Conservation (phyloP, 1,140 invertebrate genomes). For the Hermetia illucens region DNA sequence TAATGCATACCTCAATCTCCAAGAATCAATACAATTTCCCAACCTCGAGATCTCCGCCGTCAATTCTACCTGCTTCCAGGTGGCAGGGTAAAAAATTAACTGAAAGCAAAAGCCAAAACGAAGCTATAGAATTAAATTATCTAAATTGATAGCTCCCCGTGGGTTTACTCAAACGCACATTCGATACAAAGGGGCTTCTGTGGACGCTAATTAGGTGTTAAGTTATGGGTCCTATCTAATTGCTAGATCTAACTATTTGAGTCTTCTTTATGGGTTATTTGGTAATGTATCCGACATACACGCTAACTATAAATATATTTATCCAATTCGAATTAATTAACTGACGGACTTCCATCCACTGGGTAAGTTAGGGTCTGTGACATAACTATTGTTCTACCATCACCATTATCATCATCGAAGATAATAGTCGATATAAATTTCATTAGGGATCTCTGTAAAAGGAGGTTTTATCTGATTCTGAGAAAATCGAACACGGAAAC, state of each 20-base stretch:
- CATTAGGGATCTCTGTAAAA: not conserved
- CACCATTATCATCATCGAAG: not conserved
- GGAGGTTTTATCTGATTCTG: not conserved
- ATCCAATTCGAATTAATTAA: not conserved
- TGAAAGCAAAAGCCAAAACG: no score
- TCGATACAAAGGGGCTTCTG: no score
- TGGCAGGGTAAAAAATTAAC: no score
- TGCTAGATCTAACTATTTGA: not conserved
- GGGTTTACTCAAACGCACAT: no score
- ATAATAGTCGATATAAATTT: not conserved
- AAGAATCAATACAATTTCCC: no score
- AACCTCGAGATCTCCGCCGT: no score
- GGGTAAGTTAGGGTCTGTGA: no score
- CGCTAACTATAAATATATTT: not conserved
- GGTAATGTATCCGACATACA: not conserved
- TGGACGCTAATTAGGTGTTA: slow-evolving; percentile 1
- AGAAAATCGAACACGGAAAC: no score
- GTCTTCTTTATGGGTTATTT: not conserved
- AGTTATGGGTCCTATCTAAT: slow-evolving; percentile 2
- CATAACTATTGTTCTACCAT: not conserved
- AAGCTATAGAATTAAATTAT: no score
- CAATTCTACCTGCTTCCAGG: no score
- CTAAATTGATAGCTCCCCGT: no score
- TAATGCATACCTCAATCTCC: no score
- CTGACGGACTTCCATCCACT: not conserved